Base-by-base conservation (phyloP, 92 coral and sea anemone genomes). In the Desmophyllum pertusum region DNA sequence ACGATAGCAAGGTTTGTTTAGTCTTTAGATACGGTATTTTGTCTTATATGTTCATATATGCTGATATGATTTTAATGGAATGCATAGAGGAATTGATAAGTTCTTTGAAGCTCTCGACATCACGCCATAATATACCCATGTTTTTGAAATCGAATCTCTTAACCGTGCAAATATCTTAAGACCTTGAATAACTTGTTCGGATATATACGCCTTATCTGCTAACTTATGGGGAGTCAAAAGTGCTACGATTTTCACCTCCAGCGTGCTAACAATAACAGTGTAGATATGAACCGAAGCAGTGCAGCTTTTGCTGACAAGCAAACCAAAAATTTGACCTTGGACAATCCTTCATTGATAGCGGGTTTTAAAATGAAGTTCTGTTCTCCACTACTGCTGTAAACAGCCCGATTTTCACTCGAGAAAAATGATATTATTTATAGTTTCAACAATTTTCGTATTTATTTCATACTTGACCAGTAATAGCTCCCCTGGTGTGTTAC, bases 11-110 rank as follows among this genome's bases (percentile, higher is more conserved):
- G 31, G 36, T 68, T 50, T 51, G 76, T 80, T 80, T 80, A 36
- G 84, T 68, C 77, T 80, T 68, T 5, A 36, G 69, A 42, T 30
- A 17, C 25, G 35, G 50, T 67, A 38, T 80, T 68, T 48, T 51
- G 84, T 80, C 75, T 70, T 70, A 10, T 50, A 68, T 19, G n/a
- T n/a, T n/a, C n/a, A n/a, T n/a, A n/a, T n/a, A n/a, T 55, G 25
- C 57, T 80, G 76, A 80, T 80, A 36, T 17, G 64, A 69, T 73
- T 71, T 73, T 71, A 61, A 82, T 55, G 70, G 68, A 27, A 73
- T 71, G 71, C 70, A 71, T 31, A 10, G 57, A 71, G 43, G 79
- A 52, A 53, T 31, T 73, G 86, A 82, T 41, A 82, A 59, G 25
- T 71, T 41, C 59, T 45, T n/a, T 53, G 33, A 41, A 5, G 4